These are phyloP conservation scores for Athene cunicularia DNA, from an alignment of 2,113 vertebrate genomes.

Conservation along the genomic window DNA sequence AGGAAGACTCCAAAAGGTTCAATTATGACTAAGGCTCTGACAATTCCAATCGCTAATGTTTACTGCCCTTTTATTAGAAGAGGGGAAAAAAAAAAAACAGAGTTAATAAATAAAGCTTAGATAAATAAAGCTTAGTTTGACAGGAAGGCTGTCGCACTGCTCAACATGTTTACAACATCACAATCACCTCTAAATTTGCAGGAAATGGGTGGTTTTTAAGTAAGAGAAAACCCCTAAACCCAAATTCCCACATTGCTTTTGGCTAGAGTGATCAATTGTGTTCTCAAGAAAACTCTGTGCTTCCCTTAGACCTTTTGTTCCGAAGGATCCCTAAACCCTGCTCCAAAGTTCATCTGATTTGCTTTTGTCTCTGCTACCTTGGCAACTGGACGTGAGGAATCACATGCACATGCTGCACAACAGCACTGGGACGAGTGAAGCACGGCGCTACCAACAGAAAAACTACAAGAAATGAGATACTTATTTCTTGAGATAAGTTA, in stretches of 20 bases:
- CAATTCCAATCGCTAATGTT: not conserved
- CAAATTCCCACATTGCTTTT: not conserved
- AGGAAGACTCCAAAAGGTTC: not conserved
- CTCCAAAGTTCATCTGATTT: not conserved
- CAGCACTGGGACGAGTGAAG: fast-evolving
- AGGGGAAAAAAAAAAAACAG: fast-evolving
- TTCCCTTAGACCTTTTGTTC: not conserved
- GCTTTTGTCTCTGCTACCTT: not conserved
- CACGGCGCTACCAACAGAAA: not conserved
- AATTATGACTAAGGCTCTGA: not conserved
- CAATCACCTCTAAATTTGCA: not conserved
- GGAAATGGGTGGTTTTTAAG: not conserved
- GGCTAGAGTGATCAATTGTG: not conserved
- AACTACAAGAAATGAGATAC: not conserved
- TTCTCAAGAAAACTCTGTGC: not conserved
- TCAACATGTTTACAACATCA: not conserved
- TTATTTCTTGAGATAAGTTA: too few relatives aligned
- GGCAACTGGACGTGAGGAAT: not conserved
- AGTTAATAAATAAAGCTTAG: not conserved
- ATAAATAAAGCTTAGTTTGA: not conserved
- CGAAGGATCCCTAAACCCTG: not conserved
- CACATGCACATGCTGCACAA: not conserved
- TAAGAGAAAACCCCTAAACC: not conserved
- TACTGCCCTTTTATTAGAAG: not conserved
- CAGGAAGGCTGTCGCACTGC: not conserved